These are phyloP conservation scores for Hiodon alosoides DNA, from an alignment of 2,113 vertebrate genomes.

Conservation along the genomic window DNA sequence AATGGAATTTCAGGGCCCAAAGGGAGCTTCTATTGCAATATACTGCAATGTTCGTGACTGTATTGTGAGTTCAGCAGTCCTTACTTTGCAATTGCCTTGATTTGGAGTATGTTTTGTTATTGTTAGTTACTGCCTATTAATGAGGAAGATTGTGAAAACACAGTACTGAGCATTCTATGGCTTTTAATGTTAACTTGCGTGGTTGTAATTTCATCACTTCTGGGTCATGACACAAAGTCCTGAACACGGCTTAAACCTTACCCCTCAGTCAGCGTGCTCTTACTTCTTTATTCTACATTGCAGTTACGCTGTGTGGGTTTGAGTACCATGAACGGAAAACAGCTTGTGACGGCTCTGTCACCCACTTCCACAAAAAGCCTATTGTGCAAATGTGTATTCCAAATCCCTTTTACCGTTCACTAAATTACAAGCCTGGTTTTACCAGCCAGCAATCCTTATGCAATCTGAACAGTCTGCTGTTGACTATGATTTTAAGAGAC, in stretches of 20 bases:
- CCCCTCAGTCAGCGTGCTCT: background rate
- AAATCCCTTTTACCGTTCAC: background rate
- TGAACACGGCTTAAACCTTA: background rate
- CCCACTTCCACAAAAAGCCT: background rate
- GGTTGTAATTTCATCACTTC: background rate
- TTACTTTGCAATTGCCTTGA: no score
- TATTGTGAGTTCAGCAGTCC: no score
- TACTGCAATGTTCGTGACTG: no score
- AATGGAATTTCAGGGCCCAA: no score
- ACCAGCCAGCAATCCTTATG: background rate
- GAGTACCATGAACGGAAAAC: conserved; percentile 7
- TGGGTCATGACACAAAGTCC: background rate
- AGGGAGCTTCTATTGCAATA: no score
- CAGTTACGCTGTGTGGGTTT: conserved; percentile 4
- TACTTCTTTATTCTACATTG: background rate
- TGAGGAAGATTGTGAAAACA: background rate
- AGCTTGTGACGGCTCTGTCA: conserved; percentile 2
- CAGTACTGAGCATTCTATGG: background rate
- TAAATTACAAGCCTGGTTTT: background rate
- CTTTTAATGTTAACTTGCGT: background rate
- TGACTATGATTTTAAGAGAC: no score
- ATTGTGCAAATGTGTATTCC: background rate
- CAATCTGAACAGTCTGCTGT: background rate
- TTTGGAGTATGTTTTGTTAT: no score
- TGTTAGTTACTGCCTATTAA: no score